Evolutionary conservation across 1,140 invertebrate genomes (phyloP), one percentile per base, ranked within the genome.

Genomic region (Cardiocondyla obscurior): DNA sequence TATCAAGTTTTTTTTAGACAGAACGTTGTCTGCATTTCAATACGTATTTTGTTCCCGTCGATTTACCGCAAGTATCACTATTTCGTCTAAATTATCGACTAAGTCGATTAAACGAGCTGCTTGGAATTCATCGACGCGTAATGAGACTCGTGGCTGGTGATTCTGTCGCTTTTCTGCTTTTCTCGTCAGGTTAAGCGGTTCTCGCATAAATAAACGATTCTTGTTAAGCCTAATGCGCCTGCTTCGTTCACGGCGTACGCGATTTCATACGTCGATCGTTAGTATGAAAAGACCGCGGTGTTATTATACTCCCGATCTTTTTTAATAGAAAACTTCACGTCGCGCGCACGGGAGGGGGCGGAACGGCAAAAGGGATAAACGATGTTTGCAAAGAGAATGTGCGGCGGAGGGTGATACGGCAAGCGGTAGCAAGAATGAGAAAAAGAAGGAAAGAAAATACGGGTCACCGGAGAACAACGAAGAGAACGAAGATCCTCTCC

Each of bases 241-340:
- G 58, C 58, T 76, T 33, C 57, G 70, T 58, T 46, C 36, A 42
- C 55, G 19, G 22, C 6, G 44, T 53, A 46, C 39, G 33, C 60
- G 46, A 49, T 69, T 49, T 53, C 57, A 64, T 28, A 49, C 46
- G 46, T 83, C 76, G 70, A 79, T 87, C 85, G 77, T 88, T 87
- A 67, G 67, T 74, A 81, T 88, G 87, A 88, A 88, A 88, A 88
- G 83, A 88, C 46, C 83, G 58, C 58, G 86, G 81, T 42, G 58
- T 82, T 76, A 76, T 76, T 82, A 36, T 51, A 22, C n/a, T 16
- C 8, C 25, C 46, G 25, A 62, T 42, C 46, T 25, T 39, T 88
- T 88, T 88, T 88, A 88, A 88, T 88, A 88, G 83, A 67, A 88
- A 88, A 88, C 86, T 88, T 81, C 58, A 58, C 82, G 72, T 83